These are phyloP conservation scores for Eurytoma californica DNA, from an alignment of 2,888 invertebrate genomes.

Conservation along the genomic window DNA sequence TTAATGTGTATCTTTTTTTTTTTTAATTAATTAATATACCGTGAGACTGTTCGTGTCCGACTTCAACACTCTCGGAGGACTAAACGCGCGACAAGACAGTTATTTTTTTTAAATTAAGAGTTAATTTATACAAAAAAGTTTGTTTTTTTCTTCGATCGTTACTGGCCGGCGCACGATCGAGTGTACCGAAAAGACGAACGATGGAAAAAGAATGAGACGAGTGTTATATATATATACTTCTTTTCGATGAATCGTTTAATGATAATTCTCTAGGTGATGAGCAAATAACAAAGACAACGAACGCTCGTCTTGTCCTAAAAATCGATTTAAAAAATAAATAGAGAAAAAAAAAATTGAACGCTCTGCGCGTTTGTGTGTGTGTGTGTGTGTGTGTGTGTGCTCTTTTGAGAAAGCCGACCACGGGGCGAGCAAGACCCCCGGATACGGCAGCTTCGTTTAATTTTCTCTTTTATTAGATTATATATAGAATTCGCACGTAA, in stretches of 20 bases:
- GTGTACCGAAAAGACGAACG: background rate
- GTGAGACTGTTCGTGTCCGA: slow-evolving; percentile 56
- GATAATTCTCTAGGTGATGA: slow-evolving; percentile 35
- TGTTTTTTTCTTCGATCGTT: too few relatives aligned
- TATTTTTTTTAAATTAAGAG: too few relatives aligned
- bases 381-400: background rate
- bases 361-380: background rate
- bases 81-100: slow-evolving; percentile 22
- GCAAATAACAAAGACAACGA: slow-evolving; percentile 43
- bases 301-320: slow-evolving; percentile 20
- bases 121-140: too few relatives aligned
- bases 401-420: background rate
- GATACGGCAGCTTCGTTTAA: too few relatives aligned
- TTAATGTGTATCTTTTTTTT: slow-evolving; percentile 7
- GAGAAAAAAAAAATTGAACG: slow-evolving; percentile 29
- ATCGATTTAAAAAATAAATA: slow-evolving; percentile 25
- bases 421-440: too few relatives aligned
- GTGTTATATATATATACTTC: background rate
- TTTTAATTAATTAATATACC: slow-evolving; percentile 44
- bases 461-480: background rate
- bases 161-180: too few relatives aligned
- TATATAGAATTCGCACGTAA: slow-evolving; percentile 21
- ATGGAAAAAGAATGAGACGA: slow-evolving; percentile 40
- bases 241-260: background rate
- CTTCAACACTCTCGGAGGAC: slow-evolving; percentile 54